These are phyloP conservation scores for Bombus picipes DNA, from an alignment of 1,140 invertebrate species.

Conservation along the genomic window DNA sequence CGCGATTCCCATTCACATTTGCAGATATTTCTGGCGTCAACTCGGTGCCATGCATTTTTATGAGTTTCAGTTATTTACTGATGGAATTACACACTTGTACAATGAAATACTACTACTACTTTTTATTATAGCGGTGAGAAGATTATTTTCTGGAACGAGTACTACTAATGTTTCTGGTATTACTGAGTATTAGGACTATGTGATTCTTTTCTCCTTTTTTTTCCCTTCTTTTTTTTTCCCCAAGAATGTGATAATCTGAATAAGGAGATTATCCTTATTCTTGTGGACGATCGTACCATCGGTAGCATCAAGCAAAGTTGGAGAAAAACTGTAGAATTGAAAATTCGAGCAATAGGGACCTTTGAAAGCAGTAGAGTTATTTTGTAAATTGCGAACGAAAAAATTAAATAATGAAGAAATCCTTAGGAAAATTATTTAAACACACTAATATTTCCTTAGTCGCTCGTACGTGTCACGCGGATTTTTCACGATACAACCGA, in stretches of 20 bases:
- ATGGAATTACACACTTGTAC: neutral
- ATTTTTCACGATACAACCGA: neutral
- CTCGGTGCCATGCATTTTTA: conserved; percentile 39
- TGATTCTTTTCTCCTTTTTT: neutral
- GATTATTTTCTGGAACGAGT: neutral
- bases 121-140: no score
- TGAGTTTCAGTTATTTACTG: conserved; percentile 43
- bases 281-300: no score
- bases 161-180: neutral
- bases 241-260: no score
- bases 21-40: conserved; percentile 46
- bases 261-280: no score
- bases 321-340: no score
- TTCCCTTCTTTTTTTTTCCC: no score
- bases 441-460: neutral
- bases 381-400: no score
- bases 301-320: no score
- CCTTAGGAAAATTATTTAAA: no score
- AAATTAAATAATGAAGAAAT: no score
- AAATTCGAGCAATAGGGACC: no score
- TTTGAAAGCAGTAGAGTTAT: no score
- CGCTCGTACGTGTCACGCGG: neutral
- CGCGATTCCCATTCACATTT: conserved; percentile 26
- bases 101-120: neutral
- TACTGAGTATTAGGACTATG: neutral